Evolutionary conservation across 2,888 invertebrate species (phyloP).

Genomic region (Lucinisca nassula): DNA sequence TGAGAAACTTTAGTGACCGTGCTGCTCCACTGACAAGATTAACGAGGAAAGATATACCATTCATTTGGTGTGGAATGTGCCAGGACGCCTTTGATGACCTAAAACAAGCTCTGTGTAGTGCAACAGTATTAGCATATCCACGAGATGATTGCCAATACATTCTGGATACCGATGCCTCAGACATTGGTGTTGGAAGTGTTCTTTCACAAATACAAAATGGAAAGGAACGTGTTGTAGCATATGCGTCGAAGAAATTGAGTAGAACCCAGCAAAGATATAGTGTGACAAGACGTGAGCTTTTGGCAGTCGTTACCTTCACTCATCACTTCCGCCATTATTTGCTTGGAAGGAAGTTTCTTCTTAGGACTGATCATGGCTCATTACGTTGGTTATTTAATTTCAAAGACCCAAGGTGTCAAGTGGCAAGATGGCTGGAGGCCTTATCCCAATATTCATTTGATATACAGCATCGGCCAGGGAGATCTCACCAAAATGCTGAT

Average conservation of each 20-base stretch:
- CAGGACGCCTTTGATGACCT: too few relatives aligned
- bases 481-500: not conserved
- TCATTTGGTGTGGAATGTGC: too few relatives aligned
- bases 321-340: too few relatives aligned
- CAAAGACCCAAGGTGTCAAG: not conserved
- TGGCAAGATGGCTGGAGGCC: not conserved
- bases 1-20: too few relatives aligned
- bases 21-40: constrained; percentile 50
- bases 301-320: constrained; percentile 66
- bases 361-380: not conserved
- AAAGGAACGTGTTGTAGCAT: constrained; percentile 66
- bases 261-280: constrained; percentile 62
- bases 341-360: not conserved
- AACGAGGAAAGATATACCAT: too few relatives aligned
- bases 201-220: constrained; percentile 43
- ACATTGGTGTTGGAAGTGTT: constrained; percentile 31
- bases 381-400: not conserved
- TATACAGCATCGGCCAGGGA: not conserved
- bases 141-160: constrained; percentile 8
- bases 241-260: constrained; percentile 47
- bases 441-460: not conserved
- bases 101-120: too few relatives aligned
- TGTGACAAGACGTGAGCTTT: constrained; percentile 58
- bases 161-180: constrained; percentile 40
- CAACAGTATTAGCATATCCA: constrained; percentile 56